These are phyloP conservation scores for Pristis pectinata DNA, from an alignment of 2,797 vertebrate genomes.

Conservation along the genomic window DNA sequence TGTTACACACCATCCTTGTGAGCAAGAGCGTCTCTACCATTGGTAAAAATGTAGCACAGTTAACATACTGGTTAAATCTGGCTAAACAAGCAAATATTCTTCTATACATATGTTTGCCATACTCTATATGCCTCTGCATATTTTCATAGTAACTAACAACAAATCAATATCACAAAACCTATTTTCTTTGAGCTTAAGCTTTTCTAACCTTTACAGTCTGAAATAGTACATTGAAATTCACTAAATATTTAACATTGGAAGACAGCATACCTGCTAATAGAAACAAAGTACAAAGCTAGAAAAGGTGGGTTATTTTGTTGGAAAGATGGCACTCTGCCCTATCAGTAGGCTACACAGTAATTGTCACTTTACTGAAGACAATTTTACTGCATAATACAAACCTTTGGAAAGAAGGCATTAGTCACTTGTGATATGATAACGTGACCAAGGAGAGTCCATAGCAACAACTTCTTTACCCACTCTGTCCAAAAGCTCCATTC, in stretches of 20 bases:
- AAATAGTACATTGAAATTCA: background rate
- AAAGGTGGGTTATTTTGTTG: background rate
- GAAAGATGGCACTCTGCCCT: background rate
- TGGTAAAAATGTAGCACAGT: background rate
- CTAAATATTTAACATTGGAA: background rate
- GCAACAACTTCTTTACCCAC: conserved; percentile 71
- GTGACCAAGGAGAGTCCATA: conserved; percentile 79
- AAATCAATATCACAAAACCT: background rate
- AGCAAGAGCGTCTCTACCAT: background rate
- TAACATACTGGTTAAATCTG: background rate
- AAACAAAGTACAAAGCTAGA: background rate
- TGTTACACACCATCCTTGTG: background rate
- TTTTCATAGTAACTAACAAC: background rate
- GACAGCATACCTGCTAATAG: background rate
- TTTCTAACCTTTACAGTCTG: background rate
- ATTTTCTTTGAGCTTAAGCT: background rate
- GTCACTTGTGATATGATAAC: conserved; percentile 66
- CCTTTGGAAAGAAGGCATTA: conserved; percentile 63
- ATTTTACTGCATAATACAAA: conserved; percentile 46
- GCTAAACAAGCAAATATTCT: background rate
- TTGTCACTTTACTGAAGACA: background rate
- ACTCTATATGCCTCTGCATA: background rate
- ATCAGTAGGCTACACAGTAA: background rate
- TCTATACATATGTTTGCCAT: background rate
- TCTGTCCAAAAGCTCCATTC: conserved; percentile 95